Base-by-base conservation (phyloP, 2,113 vertebrate genomes). In the Sebastes fasciatus region DNA sequence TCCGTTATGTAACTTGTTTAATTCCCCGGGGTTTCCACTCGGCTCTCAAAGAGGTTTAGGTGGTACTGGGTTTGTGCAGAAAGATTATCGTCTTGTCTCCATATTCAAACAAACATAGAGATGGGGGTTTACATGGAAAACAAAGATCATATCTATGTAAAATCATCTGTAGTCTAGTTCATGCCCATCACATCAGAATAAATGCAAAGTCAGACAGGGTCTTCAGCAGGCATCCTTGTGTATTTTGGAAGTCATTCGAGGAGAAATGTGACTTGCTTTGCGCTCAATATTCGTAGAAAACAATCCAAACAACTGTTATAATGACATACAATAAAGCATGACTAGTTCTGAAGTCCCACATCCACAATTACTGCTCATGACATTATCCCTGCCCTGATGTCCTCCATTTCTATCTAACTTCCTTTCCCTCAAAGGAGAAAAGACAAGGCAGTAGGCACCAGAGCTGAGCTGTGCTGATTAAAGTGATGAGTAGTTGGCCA, bases 381-480 rank as follows among this genome's bases (percentile, higher is more conserved):
- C 61, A 60, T 45, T 73, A 26, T 48, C 6, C 17, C 51, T 34
- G n/a, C 49, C 26, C 72, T 23, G 17, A 13, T 63, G 26, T 68
- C 70, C 48, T 82, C 34, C 60, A 58, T 49, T 74, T 73, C 34
- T 19, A 19, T 63, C 45, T 60, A 34, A 48, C 71, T 74, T 74
- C 21, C 14, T 11, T 62, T 70, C 49, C 55, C 76, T 43, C 9
- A 43, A 17, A 34, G 58, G 61, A 55, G 2, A 66, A 23, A 8
- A 48, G 34, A 66, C 43, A 64, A 64, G n/a, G 51, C 4, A 0
- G n/a, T 1, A 13, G 34, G 63, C 42, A 75, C 43, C 14, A 45
- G 48, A 57, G 60, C 16, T 0, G n/a, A 70, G 51, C 42, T 70
- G 73, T 64, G 67, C 75, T 84, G 81, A 79, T 80, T 74, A 78